Conservation (phyloP, 1,140 invertebrate genomes). For the Drosophila kurseongensis region DNA sequence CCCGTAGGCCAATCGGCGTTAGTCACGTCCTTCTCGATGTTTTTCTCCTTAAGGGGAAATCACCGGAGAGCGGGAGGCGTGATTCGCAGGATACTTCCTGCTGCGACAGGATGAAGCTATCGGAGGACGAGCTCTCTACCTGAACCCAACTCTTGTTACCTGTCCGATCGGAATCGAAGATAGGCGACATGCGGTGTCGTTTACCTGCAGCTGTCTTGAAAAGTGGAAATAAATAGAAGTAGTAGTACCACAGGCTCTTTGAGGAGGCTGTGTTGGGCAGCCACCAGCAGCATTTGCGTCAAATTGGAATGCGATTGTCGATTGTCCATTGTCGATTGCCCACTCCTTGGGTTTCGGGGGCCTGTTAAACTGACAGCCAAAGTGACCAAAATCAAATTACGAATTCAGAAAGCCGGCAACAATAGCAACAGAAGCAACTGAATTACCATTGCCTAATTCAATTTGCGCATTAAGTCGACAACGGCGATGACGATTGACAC, state of each 20-base stretch:
- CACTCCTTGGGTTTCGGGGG: background rate
- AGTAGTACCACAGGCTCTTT: background rate
- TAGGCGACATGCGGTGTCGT: slow-evolving; percentile 64
- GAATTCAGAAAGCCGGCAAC: slow-evolving; percentile 7
- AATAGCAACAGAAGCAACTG: slow-evolving; percentile 26
- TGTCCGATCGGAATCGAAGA: slow-evolving; percentile 73
- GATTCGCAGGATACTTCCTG: slow-evolving; percentile 65
- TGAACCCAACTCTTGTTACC: slow-evolving; percentile 58
- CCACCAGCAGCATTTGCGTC: slow-evolving; percentile 20
- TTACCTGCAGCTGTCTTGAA: slow-evolving; percentile 66
- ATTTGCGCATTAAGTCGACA: slow-evolving; percentile 62
- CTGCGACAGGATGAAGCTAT: slow-evolving; percentile 61
- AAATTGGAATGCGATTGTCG: slow-evolving; percentile 43
- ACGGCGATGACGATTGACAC: slow-evolving; percentile 55
- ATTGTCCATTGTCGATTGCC: slow-evolving; percentile 6
- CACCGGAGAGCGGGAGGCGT: slow-evolving; percentile 12
- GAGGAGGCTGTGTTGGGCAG: background rate
- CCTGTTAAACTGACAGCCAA: slow-evolving; percentile 44
- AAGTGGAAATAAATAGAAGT: background rate
- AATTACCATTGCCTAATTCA: slow-evolving; percentile 63
- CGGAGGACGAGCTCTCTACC: slow-evolving; percentile 31
- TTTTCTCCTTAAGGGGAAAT: slow-evolving; percentile 4
- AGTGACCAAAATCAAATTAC: slow-evolving; percentile 60
- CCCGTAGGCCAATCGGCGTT: slow-evolving; percentile 42
- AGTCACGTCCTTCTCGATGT: slow-evolving; percentile 28